Base-by-base conservation (phyloP, 2,797 vertebrate species). In the Anguilla obscura region DNA sequence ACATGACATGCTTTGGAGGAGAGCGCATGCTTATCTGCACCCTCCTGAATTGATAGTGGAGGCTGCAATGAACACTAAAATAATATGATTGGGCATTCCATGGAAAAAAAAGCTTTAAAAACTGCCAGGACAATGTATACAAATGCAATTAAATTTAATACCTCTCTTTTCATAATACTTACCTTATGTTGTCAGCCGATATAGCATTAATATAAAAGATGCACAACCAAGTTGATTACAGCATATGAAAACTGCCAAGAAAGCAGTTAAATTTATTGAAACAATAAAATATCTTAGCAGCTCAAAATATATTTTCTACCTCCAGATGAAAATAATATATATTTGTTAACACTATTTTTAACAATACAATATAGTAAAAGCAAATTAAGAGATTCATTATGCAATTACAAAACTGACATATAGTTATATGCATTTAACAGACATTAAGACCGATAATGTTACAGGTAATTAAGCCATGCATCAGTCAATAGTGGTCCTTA, bases 381-480 rank as follows among this genome's bases (percentile, higher is more conserved):
- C 56, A 87, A 86, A 88, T 87, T 87, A 90, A 87, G 54, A 85
- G 88, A 88, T 89, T 89, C 54, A 89, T 87, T 88, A 84, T 45
- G 60, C 9, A 79, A 87, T 85, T 91, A 79, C 69, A 84, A 30
- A 88, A 82, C 83, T 87, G 89, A 88, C 87, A 85, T 86, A 66
- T 69, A 88, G 74, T 88, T 89, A 87, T 66, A 82, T 85, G 27
- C 36, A 40, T 40, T 40, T 86, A 90, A 85, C 69, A 76, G 88
- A 89, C 87, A 91, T 89, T 90, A 85, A 88, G 89, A 88, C 89
- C 84, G 89, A 86, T 66, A 89, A 71, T 87, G 89, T 74, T 89
- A 85, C 33, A 89, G 87, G 88, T 90, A 90, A 92, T 93, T 92
- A 93, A 91, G 88, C 88, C 21, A 86, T 66, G 90, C 85, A 88